These are phyloP conservation scores for Cinclus cinclus DNA, from an alignment of 2,113 vertebrate species.

Conservation along the genomic window DNA sequence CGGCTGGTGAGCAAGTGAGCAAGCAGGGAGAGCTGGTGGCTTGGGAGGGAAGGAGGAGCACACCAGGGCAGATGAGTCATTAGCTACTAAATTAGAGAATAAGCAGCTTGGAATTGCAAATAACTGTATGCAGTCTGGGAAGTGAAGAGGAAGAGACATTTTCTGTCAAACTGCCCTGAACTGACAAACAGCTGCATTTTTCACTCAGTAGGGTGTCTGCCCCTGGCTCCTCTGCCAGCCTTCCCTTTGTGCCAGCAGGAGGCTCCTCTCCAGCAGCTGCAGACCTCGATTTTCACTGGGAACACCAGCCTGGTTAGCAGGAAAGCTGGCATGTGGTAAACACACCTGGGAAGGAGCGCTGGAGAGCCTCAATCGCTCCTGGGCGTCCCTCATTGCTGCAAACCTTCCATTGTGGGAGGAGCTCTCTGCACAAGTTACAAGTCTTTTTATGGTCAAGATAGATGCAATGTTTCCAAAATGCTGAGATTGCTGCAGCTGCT, in stretches of 20 bases:
- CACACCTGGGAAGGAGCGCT: background rate
- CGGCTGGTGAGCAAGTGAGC: background rate
- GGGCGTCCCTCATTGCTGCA: background rate
- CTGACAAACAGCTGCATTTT: background rate
- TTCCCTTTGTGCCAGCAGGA: background rate
- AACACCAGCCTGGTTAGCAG: background rate
- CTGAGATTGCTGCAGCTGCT: background rate
- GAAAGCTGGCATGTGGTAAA: background rate
- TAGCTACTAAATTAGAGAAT: background rate
- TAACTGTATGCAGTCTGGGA: background rate
- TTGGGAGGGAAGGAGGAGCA: background rate
- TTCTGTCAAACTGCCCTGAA: background rate
- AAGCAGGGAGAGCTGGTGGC: background rate
- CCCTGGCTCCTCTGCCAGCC: background rate
- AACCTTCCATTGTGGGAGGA: background rate
- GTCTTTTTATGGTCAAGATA: background rate
- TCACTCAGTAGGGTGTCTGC: background rate
- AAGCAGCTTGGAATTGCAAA: slow-evolving; percentile 39
- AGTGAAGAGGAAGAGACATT: background rate
- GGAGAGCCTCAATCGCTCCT: fast-evolving
- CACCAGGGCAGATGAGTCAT: background rate
- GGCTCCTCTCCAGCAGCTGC: background rate
- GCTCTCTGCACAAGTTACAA: background rate
- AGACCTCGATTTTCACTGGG: background rate
- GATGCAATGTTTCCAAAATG: background rate